Base-by-base conservation (phyloP, 2,888 invertebrate genomes). In the Cryptus armator region DNA sequence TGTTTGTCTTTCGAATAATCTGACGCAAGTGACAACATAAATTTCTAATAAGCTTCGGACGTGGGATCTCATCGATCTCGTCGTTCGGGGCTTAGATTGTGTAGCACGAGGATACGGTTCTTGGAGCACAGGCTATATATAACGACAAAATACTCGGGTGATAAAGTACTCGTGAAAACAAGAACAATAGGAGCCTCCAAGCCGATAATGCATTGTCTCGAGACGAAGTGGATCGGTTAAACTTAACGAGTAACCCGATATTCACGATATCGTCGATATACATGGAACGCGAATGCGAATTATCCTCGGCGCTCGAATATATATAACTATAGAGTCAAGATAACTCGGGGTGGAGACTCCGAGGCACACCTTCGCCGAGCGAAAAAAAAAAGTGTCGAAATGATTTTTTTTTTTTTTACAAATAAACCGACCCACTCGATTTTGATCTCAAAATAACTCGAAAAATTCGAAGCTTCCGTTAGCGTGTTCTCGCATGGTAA, bases 191-290 rank as follows among this genome's bases (percentile, higher is more conserved):
- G 43, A 62, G 51, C 32, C 24, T 10, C 48, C 37, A 9, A 46
- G 29, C n/a, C 56, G 67, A 81, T 74, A n/a, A 53, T 77, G 46
- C 71, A 72, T 81, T 68, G 66, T 81, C 19, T 12, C n/a, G 37
- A 3, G n/a, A 0, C 10, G 29, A 37, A 72, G 76, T 59, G 48
- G 59, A 37, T 37, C 46, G 48, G 76, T 80, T 84, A 76, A 80
- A 67, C 44, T 64, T 76, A 80, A 84, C 67, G 80, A 77, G 80
- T 71, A 77, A 81, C 67, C 44, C 71, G 59, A 84, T 67, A 53
- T 19, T 37, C 37, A 71, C 46, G 53, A 32, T 53, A 43, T 9
- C 14, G 7, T 67, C 14, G 12, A 67, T 67, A 9, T 76, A 44
- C 44, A 67, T 43, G 6, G 12, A 16, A 67, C 24, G 6, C 24